phyloP scores from a whole-genome alignment of 2,888 invertebrate species.

The Caenorhabditis japonica region DNA sequence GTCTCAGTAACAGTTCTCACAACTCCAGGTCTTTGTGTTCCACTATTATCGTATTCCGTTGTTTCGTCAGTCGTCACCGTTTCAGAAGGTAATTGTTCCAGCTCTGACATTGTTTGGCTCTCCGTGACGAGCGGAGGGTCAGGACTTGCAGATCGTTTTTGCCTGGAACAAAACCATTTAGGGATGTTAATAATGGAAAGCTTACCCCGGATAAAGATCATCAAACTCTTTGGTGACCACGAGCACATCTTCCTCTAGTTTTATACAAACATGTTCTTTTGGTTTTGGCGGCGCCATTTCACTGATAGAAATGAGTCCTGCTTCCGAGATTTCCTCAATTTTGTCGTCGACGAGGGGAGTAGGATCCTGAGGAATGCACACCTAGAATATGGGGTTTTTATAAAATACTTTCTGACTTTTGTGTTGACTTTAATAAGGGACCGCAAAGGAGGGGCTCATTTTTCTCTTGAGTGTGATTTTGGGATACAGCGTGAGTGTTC shows the following conservation, averaged over 20 bases:
- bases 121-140: conserved; percentile 32
- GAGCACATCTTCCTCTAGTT: conserved; percentile 52
- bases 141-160: conserved; percentile 53
- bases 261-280: conserved; percentile 43
- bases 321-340: conserved; percentile 53
- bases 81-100: conserved; percentile 29
- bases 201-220: conserved; percentile 47
- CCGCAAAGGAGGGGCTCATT: too few species aligned
- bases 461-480: too few species aligned
- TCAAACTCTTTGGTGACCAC: conserved; percentile 55
- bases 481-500: too few species aligned
- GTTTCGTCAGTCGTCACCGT: conserved; percentile 17
- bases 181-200: not conserved
- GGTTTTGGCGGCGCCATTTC: conserved; percentile 48
- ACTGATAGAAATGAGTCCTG: conserved; percentile 37
- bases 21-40: conserved; percentile 26
- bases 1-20: conserved; percentile 18
- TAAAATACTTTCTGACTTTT: not conserved
- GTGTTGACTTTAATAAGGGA: too few species aligned
- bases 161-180: conserved; percentile 19
- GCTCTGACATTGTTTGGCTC: conserved; percentile 30
- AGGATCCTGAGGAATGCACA: conserved; percentile 56
- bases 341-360: conserved; percentile 56
- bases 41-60: conserved; percentile 28
- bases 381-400: conserved; percentile 12